These are phyloP conservation scores for Caradrina kadenii DNA, from an alignment of 2,888 invertebrate species.

Conservation along the genomic window DNA sequence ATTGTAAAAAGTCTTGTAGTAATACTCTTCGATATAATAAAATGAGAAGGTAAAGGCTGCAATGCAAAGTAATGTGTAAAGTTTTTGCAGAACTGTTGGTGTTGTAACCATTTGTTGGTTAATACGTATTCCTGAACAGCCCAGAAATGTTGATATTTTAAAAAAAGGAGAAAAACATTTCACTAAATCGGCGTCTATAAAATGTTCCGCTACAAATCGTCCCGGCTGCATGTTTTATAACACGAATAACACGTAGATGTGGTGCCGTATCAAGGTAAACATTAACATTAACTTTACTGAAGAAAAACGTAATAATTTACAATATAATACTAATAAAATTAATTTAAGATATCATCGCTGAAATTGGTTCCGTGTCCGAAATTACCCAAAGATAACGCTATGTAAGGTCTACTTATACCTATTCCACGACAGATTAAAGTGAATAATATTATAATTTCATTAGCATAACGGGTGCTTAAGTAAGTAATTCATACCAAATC, in stretches of 20 bases:
- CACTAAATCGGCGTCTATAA: slow-evolving; percentile 47
- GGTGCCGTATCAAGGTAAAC: slow-evolving; percentile 1
- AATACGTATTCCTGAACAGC: slow-evolving; percentile 61
- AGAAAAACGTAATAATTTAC: slow-evolving; percentile 7
- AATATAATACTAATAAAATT: neutral
- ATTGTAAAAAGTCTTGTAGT: slow-evolving; percentile 51
- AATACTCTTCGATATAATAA: slow-evolving; percentile 48
- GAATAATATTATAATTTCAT: slow-evolving; percentile 13
- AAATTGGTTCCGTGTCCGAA: slow-evolving; percentile 18
- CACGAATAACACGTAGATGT: neutral
- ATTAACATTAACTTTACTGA: slow-evolving; percentile 1
- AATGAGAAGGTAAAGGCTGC: slow-evolving; percentile 55
- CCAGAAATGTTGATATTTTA: slow-evolving; percentile 61
- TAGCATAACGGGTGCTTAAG: slow-evolving; percentile 8
- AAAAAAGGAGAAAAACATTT: slow-evolving; percentile 65
- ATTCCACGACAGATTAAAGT: neutral
- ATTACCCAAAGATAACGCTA: slow-evolving; percentile 13
- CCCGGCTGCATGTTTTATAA: slow-evolving; percentile 14
- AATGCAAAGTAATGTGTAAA: slow-evolving; percentile 65
- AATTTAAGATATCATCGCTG: slow-evolving; percentile 10
- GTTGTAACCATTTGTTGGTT: slow-evolving; percentile 55
- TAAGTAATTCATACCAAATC: neutral
- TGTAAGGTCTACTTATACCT: neutral
- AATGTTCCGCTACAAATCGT: neutral
- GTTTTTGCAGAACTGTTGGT: slow-evolving; percentile 55